Evolutionary conservation across 2,888 invertebrate genomes (phyloP).

Genomic region (Julus scanicus): DNA sequence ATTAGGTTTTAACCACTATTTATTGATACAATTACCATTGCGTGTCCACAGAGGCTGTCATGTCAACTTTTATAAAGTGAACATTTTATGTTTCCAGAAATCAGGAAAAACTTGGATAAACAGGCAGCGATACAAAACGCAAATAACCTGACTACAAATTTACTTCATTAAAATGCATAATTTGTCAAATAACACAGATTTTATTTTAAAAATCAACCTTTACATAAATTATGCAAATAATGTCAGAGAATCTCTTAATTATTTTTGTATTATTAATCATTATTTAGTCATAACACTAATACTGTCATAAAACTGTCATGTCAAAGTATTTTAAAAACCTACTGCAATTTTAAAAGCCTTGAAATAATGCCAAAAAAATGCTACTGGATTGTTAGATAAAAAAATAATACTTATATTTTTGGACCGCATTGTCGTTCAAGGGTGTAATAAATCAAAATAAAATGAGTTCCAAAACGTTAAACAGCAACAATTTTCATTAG

Average conservation of each 20-base stretch:
- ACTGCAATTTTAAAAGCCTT: neutral
- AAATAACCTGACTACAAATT: neutral
- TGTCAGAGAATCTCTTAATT: too few species aligned
- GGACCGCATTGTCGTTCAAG: neutral
- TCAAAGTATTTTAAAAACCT: neutral
- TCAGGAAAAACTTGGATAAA: neutral
- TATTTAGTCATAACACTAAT: too few species aligned
- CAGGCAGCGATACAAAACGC: neutral
- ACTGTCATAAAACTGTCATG: too few species aligned
- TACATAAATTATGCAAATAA: too few species aligned
- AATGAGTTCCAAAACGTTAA: neutral
- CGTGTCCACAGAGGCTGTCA: slow-evolving; percentile 32
- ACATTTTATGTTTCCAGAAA: slow-evolving; percentile 22
- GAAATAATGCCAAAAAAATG: neutral
- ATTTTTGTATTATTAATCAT: too few species aligned
- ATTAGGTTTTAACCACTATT: slow-evolving; percentile 45
- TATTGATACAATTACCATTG: slow-evolving; percentile 43
- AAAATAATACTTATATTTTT: neutral
- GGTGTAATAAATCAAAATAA: neutral
- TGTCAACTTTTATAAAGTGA: slow-evolving; percentile 44
- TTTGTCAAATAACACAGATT: neutral
- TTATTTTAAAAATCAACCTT: too few species aligned
- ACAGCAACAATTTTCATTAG: neutral
- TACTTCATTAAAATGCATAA: neutral
- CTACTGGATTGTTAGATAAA: neutral